Base-by-base conservation (phyloP, 1,140 invertebrate species). In the Delia radicum region DNA sequence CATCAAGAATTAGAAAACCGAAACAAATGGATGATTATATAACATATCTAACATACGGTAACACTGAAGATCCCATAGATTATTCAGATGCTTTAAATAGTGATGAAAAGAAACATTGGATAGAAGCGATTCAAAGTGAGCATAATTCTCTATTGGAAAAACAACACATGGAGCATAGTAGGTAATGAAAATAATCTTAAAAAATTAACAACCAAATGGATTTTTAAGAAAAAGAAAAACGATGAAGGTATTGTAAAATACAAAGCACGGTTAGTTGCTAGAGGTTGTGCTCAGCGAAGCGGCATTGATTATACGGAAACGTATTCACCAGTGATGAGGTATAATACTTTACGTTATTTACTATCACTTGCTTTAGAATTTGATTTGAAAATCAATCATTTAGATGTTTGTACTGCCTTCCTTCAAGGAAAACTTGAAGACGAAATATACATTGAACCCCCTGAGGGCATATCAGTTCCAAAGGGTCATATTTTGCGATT, bases 211-310 rank as follows among this genome's bases (percentile, higher is more conserved):
- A 26, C 29, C 29, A 15, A 72, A 12, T 31, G 28, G 69, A 12
- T 73, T 18, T 48, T 24, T 15, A 73, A 73, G n/a, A 46, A 18
- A 3, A 75, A 69, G 6, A 75, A 3, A 18, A 8, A 75, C 21
- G 65, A 29, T n/a, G 26, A 27, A 21, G 75, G 75, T 21, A 29
- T 72, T 21, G 48, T 62, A 31, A 28, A 31, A 2, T 28, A 27
- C 6, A 88, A 87, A 79, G 83, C 85, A 6, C 33, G 84, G 24
- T 77, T 87, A 15, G 84, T 87, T n/a, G 82, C 82, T 24, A 77
- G 80, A 77, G 86, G 86, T 3, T 88, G 79, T 77, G 73, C 74
- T n/a, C 87, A 88, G 78, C 28, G 74, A 74, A 46, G 78, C 37
- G 81, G 79, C 26, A 77, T 87, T 18, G 81, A 86, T 74, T 84